phyloP scores from a whole-genome alignment of 1,140 invertebrate genomes.

The Drosophila azteca region DNA sequence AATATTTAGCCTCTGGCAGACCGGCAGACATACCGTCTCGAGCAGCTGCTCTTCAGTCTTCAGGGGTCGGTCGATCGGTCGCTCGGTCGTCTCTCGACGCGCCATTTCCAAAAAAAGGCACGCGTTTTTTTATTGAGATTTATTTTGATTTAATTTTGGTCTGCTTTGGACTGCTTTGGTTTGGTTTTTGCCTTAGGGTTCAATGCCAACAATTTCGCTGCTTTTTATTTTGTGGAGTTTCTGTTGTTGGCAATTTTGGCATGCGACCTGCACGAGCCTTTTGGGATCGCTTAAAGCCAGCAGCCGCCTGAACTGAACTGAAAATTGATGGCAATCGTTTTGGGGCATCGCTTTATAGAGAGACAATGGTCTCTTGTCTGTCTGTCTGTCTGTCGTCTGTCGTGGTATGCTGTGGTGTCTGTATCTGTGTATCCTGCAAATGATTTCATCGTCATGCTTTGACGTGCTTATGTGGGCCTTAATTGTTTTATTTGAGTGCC shows the following conservation, averaged over 20 bases:
- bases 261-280: conserved; percentile 80
- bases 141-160: conserved; percentile 73
- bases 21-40: conserved; percentile 71
- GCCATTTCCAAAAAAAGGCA: conserved; percentile 54
- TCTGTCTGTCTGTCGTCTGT: no score
- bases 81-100: conserved; percentile 13
- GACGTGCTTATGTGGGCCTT: conserved; percentile 77
- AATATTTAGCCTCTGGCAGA: conserved; percentile 66
- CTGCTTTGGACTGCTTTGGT: conserved; percentile 3
- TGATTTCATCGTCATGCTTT: conserved; percentile 70
- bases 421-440: conserved; percentile 67
- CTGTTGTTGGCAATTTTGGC: conserved; percentile 52
- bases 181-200: conserved; percentile 59
- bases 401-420: conserved; percentile 2
- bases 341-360: conserved; percentile 52
- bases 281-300: conserved; percentile 43
- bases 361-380: conserved; percentile 34
- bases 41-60: conserved; percentile 59
- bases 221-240: conserved; percentile 26
- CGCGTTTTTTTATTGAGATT: conserved; percentile 77
- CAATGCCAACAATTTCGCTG: conserved; percentile 73
- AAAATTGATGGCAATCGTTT: conserved; percentile 74
- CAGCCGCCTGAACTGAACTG: neutral
- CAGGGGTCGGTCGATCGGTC: neutral
- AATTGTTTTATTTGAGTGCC: conserved; percentile 82